Evolutionary conservation across 2,113 vertebrate species (phyloP).

Genomic region (Onychorhynchus coronatus): DNA sequence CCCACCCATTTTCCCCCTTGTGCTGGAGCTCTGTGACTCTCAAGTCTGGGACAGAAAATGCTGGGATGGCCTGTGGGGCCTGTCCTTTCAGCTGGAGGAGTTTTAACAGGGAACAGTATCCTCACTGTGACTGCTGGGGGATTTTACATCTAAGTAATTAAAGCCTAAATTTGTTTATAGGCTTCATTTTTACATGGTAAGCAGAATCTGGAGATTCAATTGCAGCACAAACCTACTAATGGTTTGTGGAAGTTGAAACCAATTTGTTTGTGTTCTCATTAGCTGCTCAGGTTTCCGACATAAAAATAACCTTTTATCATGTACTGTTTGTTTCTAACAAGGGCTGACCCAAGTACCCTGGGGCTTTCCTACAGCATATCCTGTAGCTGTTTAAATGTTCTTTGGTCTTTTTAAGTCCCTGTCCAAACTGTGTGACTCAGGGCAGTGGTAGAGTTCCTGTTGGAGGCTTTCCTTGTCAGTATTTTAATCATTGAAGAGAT

Average conservation of each 20-base stretch:
- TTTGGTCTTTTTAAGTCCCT: neutral
- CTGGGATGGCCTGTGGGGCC: neutral
- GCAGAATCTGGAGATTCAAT: neutral
- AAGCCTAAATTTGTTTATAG: neutral
- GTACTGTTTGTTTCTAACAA: neutral
- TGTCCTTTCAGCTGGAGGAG: neutral
- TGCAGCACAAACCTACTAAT: neutral
- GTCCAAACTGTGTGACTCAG: neutral
- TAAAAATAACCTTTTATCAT: neutral
- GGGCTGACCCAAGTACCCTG: neutral
- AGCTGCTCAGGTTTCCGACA: neutral
- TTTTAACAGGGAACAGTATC: neutral
- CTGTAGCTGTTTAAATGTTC: conserved; percentile 8
- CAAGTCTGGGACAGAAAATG: neutral
- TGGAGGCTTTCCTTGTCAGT: neutral
- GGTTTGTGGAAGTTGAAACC: neutral
- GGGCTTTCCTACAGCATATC: conserved; percentile 18
- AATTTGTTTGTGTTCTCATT: neutral
- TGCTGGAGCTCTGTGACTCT: neutral
- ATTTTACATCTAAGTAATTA: neutral
- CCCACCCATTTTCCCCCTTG: neutral
- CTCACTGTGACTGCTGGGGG: neutral
- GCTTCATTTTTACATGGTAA: neutral
- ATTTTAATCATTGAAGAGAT: conserved; percentile 44
- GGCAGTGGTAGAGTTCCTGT: neutral